Base-by-base conservation (phyloP, 2,888 invertebrate genomes). In the Melieria crassipennis region DNA sequence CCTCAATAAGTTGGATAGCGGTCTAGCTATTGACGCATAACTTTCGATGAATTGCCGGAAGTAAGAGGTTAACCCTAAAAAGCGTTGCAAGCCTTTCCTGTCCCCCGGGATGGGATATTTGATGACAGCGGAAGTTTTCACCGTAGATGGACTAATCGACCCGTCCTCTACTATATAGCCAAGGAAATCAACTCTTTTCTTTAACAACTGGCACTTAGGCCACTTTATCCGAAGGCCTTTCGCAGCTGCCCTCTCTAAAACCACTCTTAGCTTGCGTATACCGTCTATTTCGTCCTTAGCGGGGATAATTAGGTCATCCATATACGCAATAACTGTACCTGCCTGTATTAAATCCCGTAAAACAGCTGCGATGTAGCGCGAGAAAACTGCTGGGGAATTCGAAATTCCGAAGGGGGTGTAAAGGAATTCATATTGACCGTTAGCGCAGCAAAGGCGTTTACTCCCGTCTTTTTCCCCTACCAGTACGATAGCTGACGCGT, bases 401-500 rank as follows among this genome's bases (percentile, higher is more conserved):
- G 69, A 76, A 7, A 76, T 74, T 0, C 77, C 76, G 43, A 79
- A 79, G 30, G 78, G 78, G 60, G 76, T 72, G 30, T 69, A 74
- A 11, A 68, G 10, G 57, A 75, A 78, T 58, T 78, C 78, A 52
- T 71, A 79, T 48, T 80, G 63, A 78, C 77, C 45, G 55, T 64
- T 11, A 76, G 77, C 74, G 60, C 78, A 75, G 63, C 75, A 76
- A n/a, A 76, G 62, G 30, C 74, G 42, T 16, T 67, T 69, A n/a
- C 68, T 67, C 42, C 71, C 72, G 42, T 75, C 72, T n/a, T 71
- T 75, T 43, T 71, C 73, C 6, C 63, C 63, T 5, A 70, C 72
- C 9, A 76, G 63, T 5, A 77, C 76, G 4, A 77, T 73, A 6
- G 77, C 75, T 42, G 74, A 69, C 3, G 82, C 79, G 67, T 81